Conservation (phyloP, 2,888 invertebrate species). For the Pherbina coryleti region DNA sequence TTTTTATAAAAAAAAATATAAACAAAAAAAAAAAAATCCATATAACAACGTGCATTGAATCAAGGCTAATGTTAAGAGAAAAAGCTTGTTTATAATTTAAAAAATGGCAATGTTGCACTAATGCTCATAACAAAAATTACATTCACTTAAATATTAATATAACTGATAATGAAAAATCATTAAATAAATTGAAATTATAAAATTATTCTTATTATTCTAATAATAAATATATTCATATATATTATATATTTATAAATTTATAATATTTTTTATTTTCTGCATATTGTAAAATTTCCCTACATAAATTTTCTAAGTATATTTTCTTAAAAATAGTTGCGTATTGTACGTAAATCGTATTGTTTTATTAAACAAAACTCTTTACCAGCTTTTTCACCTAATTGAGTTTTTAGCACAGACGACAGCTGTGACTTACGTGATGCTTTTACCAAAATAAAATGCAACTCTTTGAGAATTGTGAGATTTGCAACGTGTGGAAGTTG, state of each 20-base stretch:
- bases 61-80: not conserved
- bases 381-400: not conserved
- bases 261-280: no score
- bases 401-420: not conserved
- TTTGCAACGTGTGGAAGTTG: not conserved
- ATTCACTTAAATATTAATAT: no score
- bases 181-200: no score
- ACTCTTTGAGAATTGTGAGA: not conserved
- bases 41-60: not conserved
- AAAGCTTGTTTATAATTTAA: not conserved
- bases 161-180: no score
- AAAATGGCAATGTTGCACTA: not conserved
- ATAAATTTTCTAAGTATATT: no score
- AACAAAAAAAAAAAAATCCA: not conserved
- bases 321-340: no score
- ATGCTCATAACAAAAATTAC: not conserved
- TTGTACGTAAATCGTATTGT: no score
- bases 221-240: no score
- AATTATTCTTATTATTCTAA: no score
- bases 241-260: no score
- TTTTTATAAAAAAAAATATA: not conserved
- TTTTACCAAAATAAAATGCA: not conserved
- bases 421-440: not conserved
- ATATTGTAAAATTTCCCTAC: no score
- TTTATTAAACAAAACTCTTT: no score